Conservation (phyloP, 2,113 vertebrate genomes). For the Trogon melanurus region DNA sequence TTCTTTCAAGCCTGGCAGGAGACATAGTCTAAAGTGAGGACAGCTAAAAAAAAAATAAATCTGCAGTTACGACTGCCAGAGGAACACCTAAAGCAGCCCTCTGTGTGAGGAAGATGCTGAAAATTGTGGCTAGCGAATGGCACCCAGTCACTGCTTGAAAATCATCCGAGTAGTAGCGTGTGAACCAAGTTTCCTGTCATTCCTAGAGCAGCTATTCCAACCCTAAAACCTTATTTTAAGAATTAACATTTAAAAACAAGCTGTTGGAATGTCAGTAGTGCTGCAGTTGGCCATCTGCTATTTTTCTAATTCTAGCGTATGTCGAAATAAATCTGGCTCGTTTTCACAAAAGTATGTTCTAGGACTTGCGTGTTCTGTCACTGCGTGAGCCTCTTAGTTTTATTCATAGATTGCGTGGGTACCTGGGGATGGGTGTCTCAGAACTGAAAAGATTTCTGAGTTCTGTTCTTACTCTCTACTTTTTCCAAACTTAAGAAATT, state of each 20-base stretch:
- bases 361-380: background rate
- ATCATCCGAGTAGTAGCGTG: background rate
- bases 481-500: background rate
- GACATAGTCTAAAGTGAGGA: background rate
- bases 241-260: slow-evolving; percentile 28
- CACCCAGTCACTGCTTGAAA: background rate
- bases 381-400: background rate
- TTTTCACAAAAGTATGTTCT: background rate
- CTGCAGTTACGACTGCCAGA: background rate
- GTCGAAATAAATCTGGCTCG: slow-evolving; percentile 10
- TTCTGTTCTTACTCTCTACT: background rate
- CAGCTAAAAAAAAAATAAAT: background rate
- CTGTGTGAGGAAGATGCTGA: background rate
- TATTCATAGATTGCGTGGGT: background rate
- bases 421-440: background rate
- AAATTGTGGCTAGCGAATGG: background rate
- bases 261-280: slow-evolving; percentile 22
- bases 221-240: slow-evolving; percentile 31
- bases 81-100: background rate
- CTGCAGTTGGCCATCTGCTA: slow-evolving; percentile 41
- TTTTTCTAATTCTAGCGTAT: slow-evolving; percentile 57
- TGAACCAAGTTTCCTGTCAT: background rate
- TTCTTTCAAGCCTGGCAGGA: background rate
- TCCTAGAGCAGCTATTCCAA: background rate
- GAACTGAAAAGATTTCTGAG: background rate